phyloP scores from a whole-genome alignment of 2,113 vertebrate species.

The Xyliphius kryptos region DNA sequence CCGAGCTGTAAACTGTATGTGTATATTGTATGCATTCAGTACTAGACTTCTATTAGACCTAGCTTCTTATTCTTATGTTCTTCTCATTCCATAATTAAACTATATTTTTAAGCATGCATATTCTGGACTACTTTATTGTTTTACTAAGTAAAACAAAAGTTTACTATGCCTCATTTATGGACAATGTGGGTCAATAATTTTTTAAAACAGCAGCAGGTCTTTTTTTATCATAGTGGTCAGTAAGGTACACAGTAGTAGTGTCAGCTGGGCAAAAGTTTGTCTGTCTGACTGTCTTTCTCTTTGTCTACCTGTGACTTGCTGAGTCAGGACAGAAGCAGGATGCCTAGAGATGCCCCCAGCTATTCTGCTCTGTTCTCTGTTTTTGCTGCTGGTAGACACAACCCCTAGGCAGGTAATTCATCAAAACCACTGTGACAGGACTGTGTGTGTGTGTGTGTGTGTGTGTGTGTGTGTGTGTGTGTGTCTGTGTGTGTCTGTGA shows the following conservation, averaged over 20 bases:
- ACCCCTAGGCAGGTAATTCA: constrained; percentile 37
- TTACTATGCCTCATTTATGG: too few relatives aligned
- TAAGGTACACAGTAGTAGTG: constrained; percentile 22
- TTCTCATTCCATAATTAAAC: too few relatives aligned
- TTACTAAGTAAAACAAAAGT: too few relatives aligned
- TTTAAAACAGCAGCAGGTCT: constrained; percentile 13
- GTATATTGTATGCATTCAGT: neutral
- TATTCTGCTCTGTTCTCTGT: constrained; percentile 33
- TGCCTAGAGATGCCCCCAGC: constrained; percentile 35
- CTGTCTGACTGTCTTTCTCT: constrained; percentile 13
- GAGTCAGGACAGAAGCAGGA: constrained; percentile 39
- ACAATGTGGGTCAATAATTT: neutral
- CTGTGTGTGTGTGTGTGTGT: constrained; percentile 24
- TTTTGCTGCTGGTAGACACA: constrained; percentile 37
- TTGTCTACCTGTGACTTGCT: constrained; percentile 31
- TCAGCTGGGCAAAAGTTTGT: constrained; percentile 9
- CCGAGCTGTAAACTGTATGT: neutral
- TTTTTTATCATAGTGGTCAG: neutral
- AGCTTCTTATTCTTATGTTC: too few relatives aligned
- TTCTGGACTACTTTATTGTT: too few relatives aligned
- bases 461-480: constrained; percentile 13
- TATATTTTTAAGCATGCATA: too few relatives aligned
- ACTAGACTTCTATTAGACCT: neutral
- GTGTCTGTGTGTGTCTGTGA: neutral
- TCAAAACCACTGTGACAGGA: constrained; percentile 42